Percentiles rank a stretch among this genome's conserved stretches.
These are phyloP conservation scores for Hemicentrotus pulcherrimus DNA, from an alignment of 35 echinoderm and acorn worm species.

Conservation along the genomic window DNA sequence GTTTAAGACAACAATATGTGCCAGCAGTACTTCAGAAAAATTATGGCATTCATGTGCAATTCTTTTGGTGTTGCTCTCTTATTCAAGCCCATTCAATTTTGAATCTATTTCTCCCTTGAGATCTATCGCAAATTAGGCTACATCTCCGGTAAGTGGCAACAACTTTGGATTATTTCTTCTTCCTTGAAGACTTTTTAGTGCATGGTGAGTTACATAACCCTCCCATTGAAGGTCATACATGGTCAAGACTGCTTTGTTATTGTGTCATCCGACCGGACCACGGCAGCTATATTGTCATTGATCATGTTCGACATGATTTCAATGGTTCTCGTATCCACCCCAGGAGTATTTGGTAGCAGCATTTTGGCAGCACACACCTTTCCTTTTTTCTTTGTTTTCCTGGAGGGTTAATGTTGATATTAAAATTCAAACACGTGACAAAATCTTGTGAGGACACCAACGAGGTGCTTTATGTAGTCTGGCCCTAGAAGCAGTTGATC, in stretches of 20 bases:
- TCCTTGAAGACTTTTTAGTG: slow-evolving; percentile 24
- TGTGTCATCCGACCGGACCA: slow-evolving; percentile 32
- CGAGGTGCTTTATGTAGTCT: slow-evolving; percentile 44
- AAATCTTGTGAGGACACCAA: slow-evolving; percentile 57
- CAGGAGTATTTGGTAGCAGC: slow-evolving; percentile 48
- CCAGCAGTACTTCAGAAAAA: slow-evolving; percentile 49
- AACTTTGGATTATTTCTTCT: slow-evolving; percentile 59
- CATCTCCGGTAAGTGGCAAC: slow-evolving; percentile 54
- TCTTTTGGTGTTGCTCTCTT: neutral
- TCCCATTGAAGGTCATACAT: slow-evolving; percentile 61
- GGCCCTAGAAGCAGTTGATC: slow-evolving; percentile 58
- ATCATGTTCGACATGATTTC: slow-evolving; percentile 40
- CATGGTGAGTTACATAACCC: slow-evolving; percentile 47
- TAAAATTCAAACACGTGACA: slow-evolving; percentile 15
- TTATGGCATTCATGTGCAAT: slow-evolving; percentile 16
- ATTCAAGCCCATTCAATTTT: slow-evolving; percentile 4
- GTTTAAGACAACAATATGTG: slow-evolving; percentile 67
- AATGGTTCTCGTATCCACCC: slow-evolving; percentile 29
- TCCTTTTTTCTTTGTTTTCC: slow-evolving; percentile 46
- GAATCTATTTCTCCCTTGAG: slow-evolving; percentile 4
- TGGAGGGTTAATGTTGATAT: slow-evolving; percentile 35
- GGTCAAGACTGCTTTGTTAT: slow-evolving; percentile 32
- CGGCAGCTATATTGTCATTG: slow-evolving; percentile 32
- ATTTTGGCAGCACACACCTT: slow-evolving; percentile 12
- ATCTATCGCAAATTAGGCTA: slow-evolving; percentile 49